Percentiles rank a stretch among this genome's conserved stretches.
Evolutionary conservation across 1,140 invertebrate species (phyloP).

Genomic region (Campoletis sonorensis): DNA sequence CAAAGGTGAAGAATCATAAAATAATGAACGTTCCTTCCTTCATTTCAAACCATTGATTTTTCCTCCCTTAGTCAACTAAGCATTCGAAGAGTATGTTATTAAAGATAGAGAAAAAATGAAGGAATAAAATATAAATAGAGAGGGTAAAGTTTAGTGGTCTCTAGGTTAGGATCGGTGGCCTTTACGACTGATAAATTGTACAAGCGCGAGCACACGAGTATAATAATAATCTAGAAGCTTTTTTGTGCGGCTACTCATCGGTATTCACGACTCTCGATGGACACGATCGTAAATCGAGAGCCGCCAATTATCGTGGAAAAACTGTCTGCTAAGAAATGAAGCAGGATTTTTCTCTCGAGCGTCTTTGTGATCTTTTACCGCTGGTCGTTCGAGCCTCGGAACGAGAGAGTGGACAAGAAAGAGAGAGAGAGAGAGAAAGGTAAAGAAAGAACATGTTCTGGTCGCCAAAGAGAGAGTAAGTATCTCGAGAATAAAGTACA

Average conservation of each 20-base stretch:
- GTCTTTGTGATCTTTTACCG: conserved; percentile 32
- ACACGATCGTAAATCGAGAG: conserved; percentile 32
- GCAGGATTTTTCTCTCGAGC: neutral
- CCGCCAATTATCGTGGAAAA: conserved; percentile 34
- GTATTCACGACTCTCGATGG: conserved; percentile 14
- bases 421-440: neutral
- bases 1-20: no score
- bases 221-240: conserved; percentile 41
- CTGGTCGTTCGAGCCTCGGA: neutral
- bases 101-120: neutral
- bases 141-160: neutral
- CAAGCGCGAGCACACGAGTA: conserved; percentile 39
- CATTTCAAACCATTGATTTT: no score
- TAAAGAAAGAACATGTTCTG: neutral
- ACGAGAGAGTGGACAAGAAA: neutral
- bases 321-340: conserved; percentile 8
- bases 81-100: no score
- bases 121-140: neutral
- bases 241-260: conserved; percentile 1
- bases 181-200: conserved; percentile 63
- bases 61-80: no score
- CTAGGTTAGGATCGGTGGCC: conserved; percentile 17
- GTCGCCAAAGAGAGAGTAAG: neutral
- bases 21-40: no score
- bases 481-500: neutral